Base-by-base conservation (phyloP, 2,888 invertebrate genomes). In the Macrophya annulata region DNA sequence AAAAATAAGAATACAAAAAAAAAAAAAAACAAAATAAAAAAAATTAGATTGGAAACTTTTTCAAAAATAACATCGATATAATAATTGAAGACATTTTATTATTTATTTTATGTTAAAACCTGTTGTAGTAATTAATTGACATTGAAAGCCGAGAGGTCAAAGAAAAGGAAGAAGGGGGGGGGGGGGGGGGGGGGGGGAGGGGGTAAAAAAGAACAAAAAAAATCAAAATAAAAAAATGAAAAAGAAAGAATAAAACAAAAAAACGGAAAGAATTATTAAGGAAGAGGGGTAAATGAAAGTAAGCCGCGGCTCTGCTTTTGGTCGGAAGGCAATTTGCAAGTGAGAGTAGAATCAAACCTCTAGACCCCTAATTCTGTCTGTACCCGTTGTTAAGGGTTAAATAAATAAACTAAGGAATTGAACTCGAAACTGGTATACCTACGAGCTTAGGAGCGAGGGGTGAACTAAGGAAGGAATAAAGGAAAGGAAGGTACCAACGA, bases 401-500 rank as follows among this genome's bases (percentile, higher is more conserved):
- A 85, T 85, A 85, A 85, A 85, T 85, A 85, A 85, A 81, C 79
- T 21, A 65, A 65, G 62, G 62, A 85, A 85, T 79, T 81, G 45
- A 59, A 59, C 48, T 77, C 55, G 77, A 15, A 15, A 77, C 74
- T 74, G 43, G 40, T 71, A 40, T 55, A 31, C 31, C 31, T 31
- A 55, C 55, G 55, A 55, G 55, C 55, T 43, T 17, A 31, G 17
- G n/a, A n/a, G 40, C 40, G n/a, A 43, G 40, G 37, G 79, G 31
- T 15, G 40, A 59, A 79, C 15, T 6, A 1, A n/a, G 43, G 17
- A 21, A 9, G 43, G 31, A 65, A 62, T 6, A 15, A 62, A 45
- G 51, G 43, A 31, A 31, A 10, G 25, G 21, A 21, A 43, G n/a
- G 25, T 31, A 12, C 8, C 43, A 45, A 21, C 10, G 81, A 59